Evolutionary conservation across 2,113 vertebrate genomes (phyloP).

Genomic region (Narcine bancroftii): DNA sequence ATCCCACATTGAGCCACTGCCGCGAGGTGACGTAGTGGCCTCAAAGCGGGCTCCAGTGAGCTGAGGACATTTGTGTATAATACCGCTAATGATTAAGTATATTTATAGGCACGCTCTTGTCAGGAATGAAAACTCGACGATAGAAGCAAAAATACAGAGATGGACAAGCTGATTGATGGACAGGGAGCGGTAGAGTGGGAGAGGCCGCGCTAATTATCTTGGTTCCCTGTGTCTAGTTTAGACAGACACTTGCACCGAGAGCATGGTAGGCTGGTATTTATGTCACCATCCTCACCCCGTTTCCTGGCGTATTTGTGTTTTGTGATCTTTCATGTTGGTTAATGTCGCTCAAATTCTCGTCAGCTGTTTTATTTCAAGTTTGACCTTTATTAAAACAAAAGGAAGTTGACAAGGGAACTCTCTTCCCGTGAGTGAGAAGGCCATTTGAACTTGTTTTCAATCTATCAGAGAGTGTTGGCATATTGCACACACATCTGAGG

Average conservation of each 20-base stretch:
- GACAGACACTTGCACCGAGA: neutral
- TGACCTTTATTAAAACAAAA: neutral
- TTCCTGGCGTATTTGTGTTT: neutral
- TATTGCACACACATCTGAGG: too few relatives aligned
- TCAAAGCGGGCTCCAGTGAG: too few relatives aligned
- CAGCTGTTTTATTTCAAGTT: neutral
- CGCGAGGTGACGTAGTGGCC: too few relatives aligned
- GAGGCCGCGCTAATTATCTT: neutral
- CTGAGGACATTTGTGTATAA: neutral
- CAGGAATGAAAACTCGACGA: neutral
- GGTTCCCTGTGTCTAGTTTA: neutral
- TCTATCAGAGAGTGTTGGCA: too few relatives aligned
- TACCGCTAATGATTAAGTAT: neutral
- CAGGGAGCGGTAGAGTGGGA: neutral
- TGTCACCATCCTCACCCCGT: neutral
- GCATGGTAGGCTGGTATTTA: neutral
- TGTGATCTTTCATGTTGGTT: neutral
- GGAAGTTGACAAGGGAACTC: slow-evolving; percentile 40
- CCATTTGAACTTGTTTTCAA: slow-evolving; percentile 45
- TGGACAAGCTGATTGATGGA: neutral
- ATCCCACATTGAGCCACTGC: too few relatives aligned
- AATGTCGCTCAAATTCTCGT: neutral
- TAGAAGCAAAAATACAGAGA: neutral
- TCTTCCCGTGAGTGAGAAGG: slow-evolving; percentile 46
- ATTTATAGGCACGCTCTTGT: neutral